Evolutionary conservation across 2,797 vertebrate genomes (phyloP).

Genomic region (Apodemus agrarius): DNA sequence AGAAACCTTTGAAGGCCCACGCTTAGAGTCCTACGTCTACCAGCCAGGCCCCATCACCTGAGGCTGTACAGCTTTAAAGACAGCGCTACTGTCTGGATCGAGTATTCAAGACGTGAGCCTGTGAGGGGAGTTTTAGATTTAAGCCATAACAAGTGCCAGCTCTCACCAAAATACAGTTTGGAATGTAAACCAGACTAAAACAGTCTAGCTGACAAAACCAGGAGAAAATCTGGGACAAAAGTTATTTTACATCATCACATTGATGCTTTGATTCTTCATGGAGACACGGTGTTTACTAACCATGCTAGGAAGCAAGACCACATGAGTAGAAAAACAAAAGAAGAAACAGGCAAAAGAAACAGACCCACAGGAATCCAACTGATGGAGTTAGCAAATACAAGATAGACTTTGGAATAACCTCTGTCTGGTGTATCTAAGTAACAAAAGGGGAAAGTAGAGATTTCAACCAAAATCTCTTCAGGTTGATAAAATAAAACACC

Average conservation of each 20-base stretch:
- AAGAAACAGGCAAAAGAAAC: slow-evolving; percentile 40
- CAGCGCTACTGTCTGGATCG: neutral
- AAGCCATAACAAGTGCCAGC: neutral
- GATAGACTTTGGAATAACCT: slow-evolving; percentile 5
- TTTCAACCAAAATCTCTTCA: slow-evolving; percentile 1
- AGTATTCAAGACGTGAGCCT: neutral
- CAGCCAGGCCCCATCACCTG: neutral
- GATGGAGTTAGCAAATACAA: neutral
- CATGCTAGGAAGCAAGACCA: slow-evolving; percentile 22
- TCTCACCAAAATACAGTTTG: slow-evolving; percentile 8
- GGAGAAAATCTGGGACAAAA: slow-evolving; percentile 41
- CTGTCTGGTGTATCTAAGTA: neutral
- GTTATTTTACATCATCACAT: neutral
- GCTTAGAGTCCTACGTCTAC: neutral
- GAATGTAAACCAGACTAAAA: neutral
- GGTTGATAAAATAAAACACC: neutral
- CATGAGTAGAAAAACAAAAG: slow-evolving; percentile 7
- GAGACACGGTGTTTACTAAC: neutral
- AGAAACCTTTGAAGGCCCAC: neutral
- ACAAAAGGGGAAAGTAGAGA: neutral
- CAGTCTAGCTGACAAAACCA: neutral
- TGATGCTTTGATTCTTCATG: neutral
- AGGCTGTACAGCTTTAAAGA: neutral
- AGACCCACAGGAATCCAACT: neutral
- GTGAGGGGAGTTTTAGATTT: neutral